Percentiles rank a stretch among this genome's conserved stretches.
Conservation (phyloP, 2,113 vertebrate species). For the Eolophus roseicapilla region DNA sequence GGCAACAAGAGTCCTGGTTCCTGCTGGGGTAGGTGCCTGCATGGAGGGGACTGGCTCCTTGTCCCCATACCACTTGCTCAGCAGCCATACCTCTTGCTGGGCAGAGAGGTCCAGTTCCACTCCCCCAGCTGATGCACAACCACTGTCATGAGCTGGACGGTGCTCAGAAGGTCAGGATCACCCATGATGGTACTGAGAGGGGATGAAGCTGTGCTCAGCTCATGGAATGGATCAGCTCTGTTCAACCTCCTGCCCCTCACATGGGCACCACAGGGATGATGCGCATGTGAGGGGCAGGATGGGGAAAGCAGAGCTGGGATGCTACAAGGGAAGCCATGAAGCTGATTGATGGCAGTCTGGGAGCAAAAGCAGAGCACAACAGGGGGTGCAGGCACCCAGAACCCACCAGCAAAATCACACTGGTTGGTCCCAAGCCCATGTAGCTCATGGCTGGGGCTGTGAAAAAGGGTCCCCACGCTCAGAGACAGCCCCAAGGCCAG, state of each 20-base stretch:
- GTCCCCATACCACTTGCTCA: rapidly evolving
- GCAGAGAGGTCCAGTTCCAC: not conserved
- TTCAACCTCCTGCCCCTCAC: not conserved
- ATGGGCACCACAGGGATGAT: not conserved
- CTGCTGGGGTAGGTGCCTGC: not conserved
- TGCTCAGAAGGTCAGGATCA: not conserved
- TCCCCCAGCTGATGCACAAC: not conserved
- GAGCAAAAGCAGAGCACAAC: not conserved
- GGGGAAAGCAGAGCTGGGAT: not conserved
- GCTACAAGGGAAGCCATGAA: rapidly evolving
- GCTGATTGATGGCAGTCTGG: not conserved
- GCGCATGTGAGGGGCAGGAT: not conserved
- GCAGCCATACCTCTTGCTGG: not conserved
- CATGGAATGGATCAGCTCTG: not conserved
- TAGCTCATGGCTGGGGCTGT: rapidly evolving
- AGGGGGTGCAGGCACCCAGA: not conserved
- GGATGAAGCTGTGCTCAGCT: not conserved
- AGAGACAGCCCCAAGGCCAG: not conserved
- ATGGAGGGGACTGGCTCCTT: rapidly evolving
- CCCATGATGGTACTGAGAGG: not conserved
- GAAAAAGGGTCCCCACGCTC: not conserved
- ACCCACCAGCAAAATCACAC: not conserved
- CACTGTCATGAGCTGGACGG: not conserved
- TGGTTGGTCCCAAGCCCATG: not conserved
- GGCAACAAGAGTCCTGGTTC: not conserved